These are phyloP conservation scores for Corythaeola cristata DNA, from an alignment of 2,113 vertebrate species.

Conservation along the genomic window DNA sequence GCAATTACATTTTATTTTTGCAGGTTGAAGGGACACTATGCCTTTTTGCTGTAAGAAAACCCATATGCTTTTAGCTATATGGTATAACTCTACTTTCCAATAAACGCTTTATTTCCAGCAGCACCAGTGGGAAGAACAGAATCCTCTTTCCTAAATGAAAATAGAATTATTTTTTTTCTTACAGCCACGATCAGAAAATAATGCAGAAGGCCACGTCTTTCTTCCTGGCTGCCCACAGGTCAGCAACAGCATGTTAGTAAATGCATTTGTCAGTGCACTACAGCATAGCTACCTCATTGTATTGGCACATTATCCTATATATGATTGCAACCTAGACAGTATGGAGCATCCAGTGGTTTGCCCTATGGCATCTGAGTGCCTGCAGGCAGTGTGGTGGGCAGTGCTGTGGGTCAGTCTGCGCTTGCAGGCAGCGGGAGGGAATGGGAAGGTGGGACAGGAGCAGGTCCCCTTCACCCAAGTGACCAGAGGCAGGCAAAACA, in stretches of 20 bases:
- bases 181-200: slow-evolving; percentile 3
- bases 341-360: background rate
- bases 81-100: background rate
- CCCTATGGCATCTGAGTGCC: accelerated
- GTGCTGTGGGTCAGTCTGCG: background rate
- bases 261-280: background rate
- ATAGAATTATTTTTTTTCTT: slow-evolving; percentile 36
- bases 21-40: background rate
- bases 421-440: background rate
- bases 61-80: background rate
- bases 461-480: background rate
- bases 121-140: background rate
- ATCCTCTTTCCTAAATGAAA: background rate
- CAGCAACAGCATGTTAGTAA: background rate
- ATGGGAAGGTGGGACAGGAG: accelerated
- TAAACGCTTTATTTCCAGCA: slow-evolving; percentile 16
- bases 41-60: background rate
- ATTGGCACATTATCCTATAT: accelerated
- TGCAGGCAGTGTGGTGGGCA: background rate
- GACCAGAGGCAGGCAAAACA: background rate
- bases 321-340: background rate
- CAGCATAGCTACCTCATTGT: background rate
- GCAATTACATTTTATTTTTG: background rate
- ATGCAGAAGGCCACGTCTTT: background rate
- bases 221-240: background rate